Percentiles rank a stretch among this genome's conserved stretches.
These are phyloP conservation scores for Nothobranchius furzeri DNA, from an alignment of 2,113 vertebrate species.

Conservation along the genomic window DNA sequence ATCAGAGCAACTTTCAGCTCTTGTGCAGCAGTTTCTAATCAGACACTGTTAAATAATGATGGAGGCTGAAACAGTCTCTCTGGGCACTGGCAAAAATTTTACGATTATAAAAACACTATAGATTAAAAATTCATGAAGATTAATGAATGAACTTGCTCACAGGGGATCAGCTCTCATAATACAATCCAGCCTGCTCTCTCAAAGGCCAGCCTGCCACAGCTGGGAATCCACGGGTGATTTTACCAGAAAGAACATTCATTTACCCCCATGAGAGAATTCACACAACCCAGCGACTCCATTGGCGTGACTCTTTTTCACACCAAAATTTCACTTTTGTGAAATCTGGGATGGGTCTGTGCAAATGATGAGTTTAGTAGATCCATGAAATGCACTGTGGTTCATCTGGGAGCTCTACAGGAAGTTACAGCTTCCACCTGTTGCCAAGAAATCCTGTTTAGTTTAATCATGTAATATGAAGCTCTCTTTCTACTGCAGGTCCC, in stretches of 20 bases:
- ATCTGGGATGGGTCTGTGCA: not conserved
- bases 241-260: not conserved
- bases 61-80: not conserved
- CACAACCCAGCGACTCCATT: not conserved
- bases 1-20: not conserved
- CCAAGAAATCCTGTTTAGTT: slow-evolving; percentile 22
- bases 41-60: not conserved
- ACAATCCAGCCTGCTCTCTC: not conserved
- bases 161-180: slow-evolving; percentile 1
- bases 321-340: not conserved
- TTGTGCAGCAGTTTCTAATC: not conserved
- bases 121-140: slow-evolving; percentile 10
- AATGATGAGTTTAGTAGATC: not conserved
- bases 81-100: not conserved
- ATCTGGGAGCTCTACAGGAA: not conserved
- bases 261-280: slow-evolving; percentile 4
- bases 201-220: slow-evolving; percentile 4
- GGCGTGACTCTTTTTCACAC: slow-evolving; percentile 2
- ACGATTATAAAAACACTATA: slow-evolving; percentile 1
- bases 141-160: not conserved
- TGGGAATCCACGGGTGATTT: not conserved
- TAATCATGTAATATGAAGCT: slow-evolving; percentile 24
- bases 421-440: slow-evolving; percentile 7
- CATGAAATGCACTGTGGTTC: not conserved
- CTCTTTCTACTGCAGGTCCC: slow-evolving; percentile 24